Percentiles rank a stretch among this genome's conserved stretches.
Evolutionary conservation across 2,113 vertebrate species (phyloP).

Genomic region (Maccullochella peelii): DNA sequence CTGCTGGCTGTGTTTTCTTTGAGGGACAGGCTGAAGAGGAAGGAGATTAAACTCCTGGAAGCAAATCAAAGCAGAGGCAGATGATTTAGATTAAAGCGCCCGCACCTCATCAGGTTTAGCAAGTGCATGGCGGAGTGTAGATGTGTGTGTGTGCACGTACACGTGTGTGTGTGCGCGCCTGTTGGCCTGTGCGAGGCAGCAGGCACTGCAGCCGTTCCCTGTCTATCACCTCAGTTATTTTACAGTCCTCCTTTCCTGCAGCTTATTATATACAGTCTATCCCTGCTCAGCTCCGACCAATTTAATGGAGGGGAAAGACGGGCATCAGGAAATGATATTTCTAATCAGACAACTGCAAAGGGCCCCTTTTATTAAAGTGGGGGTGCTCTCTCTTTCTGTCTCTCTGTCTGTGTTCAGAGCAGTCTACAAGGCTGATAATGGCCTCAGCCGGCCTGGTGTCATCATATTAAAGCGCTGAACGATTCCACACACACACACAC

Average conservation of each 20-base stretch:
- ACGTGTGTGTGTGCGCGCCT: conserved; percentile 10
- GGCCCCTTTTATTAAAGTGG: conserved; percentile 80
- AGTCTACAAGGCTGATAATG: conserved; percentile 68
- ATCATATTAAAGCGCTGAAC: conserved; percentile 72
- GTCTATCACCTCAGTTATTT: conserved; percentile 62
- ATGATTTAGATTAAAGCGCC: conserved; percentile 66
- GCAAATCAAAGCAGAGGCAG: conserved; percentile 70
- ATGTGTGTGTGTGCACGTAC: background rate
- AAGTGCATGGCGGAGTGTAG: background rate
- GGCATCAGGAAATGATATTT: conserved; percentile 82
- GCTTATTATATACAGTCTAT: conserved; percentile 69
- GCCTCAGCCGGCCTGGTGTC: conserved; percentile 59
- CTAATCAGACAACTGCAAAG: conserved; percentile 78
- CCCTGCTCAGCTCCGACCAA: conserved; percentile 35
- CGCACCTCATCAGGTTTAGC: conserved; percentile 42
- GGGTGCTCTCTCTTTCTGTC: conserved; percentile 50
- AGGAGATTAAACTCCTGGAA: conserved; percentile 73
- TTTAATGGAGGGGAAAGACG: conserved; percentile 67
- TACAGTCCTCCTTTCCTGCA: conserved; percentile 42
- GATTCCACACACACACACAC: conserved; percentile 25
- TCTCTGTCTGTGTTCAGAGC: conserved; percentile 54
- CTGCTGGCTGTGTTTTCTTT: conserved; percentile 59
- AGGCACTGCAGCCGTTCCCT: background rate
- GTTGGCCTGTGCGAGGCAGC: conserved; percentile 1
- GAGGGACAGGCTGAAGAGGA: conserved; percentile 62